A percentile compares a stretch with the other conserved stretches of the same genome.
phyloP scores from a whole-genome alignment of 2,888 invertebrate species.

The Lamproptera curius region DNA sequence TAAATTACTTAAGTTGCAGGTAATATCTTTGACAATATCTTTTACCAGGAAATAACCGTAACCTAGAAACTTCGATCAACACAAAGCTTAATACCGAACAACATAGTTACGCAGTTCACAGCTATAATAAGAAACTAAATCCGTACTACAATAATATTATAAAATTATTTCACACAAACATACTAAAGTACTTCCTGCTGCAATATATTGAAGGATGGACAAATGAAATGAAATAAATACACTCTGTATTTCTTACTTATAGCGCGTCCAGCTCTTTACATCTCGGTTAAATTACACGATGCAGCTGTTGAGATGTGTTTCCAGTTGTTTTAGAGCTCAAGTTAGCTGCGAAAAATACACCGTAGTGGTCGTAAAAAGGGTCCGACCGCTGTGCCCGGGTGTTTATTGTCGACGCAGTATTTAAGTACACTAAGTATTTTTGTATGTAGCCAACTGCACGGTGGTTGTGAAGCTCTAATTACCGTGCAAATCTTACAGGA shows the following conservation, averaged over 20 bases:
- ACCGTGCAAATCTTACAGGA: constrained; percentile 6
- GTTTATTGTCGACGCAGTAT: constrained; percentile 42
- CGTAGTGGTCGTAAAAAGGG: constrained; percentile 30
- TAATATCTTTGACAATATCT: too few relatives aligned
- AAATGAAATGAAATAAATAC: too few relatives aligned
- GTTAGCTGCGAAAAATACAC: constrained; percentile 49
- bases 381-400: constrained; percentile 24
- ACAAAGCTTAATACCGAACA: too few relatives aligned
- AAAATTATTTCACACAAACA: too few relatives aligned
- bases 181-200: too few relatives aligned
- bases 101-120: not conserved
- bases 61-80: too few relatives aligned
- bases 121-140: too few relatives aligned
- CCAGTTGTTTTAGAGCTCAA: constrained; percentile 50
- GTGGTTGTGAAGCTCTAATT: constrained; percentile 17
- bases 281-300: constrained; percentile 37
- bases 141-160: too few relatives aligned
- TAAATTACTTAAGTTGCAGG: too few relatives aligned
- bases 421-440: constrained; percentile 39
- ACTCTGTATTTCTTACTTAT: not conserved
- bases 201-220: too few relatives aligned
- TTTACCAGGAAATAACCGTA: too few relatives aligned
- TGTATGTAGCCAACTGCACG: constrained; percentile 26
- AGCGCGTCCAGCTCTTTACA: constrained; percentile 32
- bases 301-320: constrained; percentile 56